phyloP scores from a whole-genome alignment of 2,113 vertebrate species.

The Dicrurus megarhynchus region DNA sequence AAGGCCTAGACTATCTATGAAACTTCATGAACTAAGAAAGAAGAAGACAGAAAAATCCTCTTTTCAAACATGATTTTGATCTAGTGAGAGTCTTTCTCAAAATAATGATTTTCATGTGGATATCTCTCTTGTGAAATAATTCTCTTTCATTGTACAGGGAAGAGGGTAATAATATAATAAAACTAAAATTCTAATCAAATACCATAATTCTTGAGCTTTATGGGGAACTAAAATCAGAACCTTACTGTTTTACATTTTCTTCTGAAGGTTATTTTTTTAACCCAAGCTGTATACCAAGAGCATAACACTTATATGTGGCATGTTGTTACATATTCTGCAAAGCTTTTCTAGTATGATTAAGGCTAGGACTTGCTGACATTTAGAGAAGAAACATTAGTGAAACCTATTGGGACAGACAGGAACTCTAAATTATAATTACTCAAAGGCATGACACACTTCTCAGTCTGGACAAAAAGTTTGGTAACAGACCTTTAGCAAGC shows the following conservation, averaged over 20 bases:
- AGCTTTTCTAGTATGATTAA: not conserved
- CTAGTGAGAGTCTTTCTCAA: not conserved
- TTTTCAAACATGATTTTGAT: not conserved
- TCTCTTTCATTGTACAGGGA: not conserved
- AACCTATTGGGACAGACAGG: not conserved
- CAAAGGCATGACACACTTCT: not conserved
- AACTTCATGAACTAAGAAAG: not conserved
- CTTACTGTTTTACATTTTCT: not conserved
- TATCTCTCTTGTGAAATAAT: not conserved
- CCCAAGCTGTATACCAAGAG: not conserved
- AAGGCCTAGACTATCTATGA: not conserved
- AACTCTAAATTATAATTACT: not conserved
- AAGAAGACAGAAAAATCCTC: not conserved
- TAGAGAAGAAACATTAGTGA: not conserved
- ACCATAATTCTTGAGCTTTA: not conserved
- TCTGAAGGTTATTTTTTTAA: not conserved
- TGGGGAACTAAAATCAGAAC: not conserved
- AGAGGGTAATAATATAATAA: not conserved
- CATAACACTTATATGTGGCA: not conserved
- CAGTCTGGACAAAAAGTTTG: not conserved
- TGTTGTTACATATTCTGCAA: not conserved
- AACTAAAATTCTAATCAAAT: not conserved
- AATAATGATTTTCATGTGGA: not conserved
- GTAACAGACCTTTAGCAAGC: not conserved
- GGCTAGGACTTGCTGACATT: not conserved